phyloP scores from a whole-genome alignment of 2,797 vertebrate genomes.

The Tragelaphus eurycerus region DNA sequence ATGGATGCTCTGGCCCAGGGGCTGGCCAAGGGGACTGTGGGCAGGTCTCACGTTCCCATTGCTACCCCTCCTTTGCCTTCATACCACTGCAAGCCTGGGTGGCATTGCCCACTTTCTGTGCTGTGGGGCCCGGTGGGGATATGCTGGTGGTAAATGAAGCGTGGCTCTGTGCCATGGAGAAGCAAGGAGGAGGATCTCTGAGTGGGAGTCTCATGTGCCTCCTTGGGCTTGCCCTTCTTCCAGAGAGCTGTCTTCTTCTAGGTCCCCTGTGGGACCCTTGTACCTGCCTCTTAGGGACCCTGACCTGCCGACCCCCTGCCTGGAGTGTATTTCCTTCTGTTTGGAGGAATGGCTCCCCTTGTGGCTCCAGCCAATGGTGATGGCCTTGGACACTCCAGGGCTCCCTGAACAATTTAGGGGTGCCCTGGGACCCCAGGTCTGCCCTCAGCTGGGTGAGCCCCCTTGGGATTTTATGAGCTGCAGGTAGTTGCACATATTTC shows the following conservation, averaged over 20 bases:
- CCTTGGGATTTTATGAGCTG: background rate
- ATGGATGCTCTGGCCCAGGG: background rate
- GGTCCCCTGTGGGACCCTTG: background rate
- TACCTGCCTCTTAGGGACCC: background rate
- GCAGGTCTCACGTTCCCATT: background rate
- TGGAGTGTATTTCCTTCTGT: background rate
- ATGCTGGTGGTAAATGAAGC: fast-evolving
- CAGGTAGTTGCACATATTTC: background rate
- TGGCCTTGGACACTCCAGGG: background rate
- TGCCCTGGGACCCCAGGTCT: too few species aligned
- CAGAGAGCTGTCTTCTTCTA: background rate
- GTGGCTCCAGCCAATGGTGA: background rate
- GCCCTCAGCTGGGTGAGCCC: background rate
- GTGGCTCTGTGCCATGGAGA: background rate
- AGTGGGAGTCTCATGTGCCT: fast-evolving
- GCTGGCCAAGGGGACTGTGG: background rate
- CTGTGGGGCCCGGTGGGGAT: fast-evolving
- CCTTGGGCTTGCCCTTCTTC: background rate
- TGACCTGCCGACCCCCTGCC: background rate
- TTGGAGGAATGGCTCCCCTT: background rate
- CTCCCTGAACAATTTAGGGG: background rate
- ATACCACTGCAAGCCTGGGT: fast-evolving
- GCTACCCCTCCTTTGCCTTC: background rate
- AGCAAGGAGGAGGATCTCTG: background rate
- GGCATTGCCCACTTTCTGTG: background rate